Evolutionary conservation across 2,888 invertebrate genomes (phyloP).

Genomic region (Hydrotaea cyrtoneurina): DNA sequence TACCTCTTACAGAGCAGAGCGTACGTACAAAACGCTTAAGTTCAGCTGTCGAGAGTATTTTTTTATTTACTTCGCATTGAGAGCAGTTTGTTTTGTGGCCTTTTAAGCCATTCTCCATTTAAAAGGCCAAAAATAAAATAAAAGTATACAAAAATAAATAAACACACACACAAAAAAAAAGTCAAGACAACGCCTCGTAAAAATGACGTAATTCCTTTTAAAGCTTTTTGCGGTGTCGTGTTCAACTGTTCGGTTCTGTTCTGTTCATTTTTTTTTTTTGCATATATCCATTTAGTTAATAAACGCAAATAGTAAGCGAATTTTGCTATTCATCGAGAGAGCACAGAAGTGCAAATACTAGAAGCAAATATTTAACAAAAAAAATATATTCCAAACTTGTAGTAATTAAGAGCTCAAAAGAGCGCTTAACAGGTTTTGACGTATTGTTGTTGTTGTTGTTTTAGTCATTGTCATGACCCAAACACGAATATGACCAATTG

Average conservation of each 20-base stretch:
- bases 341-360: background rate
- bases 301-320: slow-evolving; percentile 10
- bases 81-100: slow-evolving; percentile 18
- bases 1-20: background rate
- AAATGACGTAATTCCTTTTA: slow-evolving; percentile 56
- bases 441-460: background rate
- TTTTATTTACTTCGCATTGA: slow-evolving; percentile 9
- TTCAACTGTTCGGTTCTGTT: background rate
- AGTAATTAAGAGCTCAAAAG: slow-evolving; percentile 43
- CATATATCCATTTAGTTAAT: slow-evolving; percentile 31
- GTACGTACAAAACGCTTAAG: background rate
- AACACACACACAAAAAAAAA: too few relatives aligned
- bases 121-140: slow-evolving; percentile 6
- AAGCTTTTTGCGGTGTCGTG: slow-evolving; percentile 16
- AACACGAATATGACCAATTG: background rate
- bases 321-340: background rate
- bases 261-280: slow-evolving; percentile 17
- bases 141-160: slow-evolving; percentile 23
- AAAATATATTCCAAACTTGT: background rate
- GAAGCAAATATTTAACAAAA: background rate
- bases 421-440: slow-evolving; percentile 45
- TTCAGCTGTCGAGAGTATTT: slow-evolving; percentile 17
- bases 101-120: slow-evolving; percentile 33
- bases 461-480: background rate
- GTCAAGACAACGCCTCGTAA: slow-evolving; percentile 54